Evolutionary conservation across 2,797 vertebrate genomes (phyloP).

Genomic region (Eremophila alpestris): DNA sequence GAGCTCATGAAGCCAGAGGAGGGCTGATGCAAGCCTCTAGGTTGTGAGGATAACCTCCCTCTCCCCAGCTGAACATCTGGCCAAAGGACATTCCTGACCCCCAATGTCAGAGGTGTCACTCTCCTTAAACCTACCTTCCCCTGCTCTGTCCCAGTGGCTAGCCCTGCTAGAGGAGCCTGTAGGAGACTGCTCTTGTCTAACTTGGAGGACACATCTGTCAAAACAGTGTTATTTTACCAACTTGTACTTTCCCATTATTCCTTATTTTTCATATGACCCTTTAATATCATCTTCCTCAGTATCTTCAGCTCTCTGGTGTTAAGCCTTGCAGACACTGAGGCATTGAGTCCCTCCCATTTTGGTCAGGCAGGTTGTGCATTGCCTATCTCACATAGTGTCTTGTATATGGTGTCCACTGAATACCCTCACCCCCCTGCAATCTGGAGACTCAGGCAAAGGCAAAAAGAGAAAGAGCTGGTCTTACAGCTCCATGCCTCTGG

Average conservation of each 20-base stretch:
- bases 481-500: background rate
- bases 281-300: background rate
- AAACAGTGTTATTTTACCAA: background rate
- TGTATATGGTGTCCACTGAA: background rate
- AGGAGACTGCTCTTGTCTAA: background rate
- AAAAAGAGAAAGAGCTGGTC: background rate
- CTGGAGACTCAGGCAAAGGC: background rate
- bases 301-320: background rate
- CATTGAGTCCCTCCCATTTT: background rate
- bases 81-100: background rate
- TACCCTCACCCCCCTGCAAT: background rate
- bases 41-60: background rate
- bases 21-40: background rate
- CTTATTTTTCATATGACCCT: background rate
- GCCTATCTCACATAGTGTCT: background rate
- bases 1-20: background rate
- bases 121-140: background rate
- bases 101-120: background rate
- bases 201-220: accelerated
- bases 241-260: background rate
- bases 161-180: background rate
- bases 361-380: background rate
- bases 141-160: background rate
- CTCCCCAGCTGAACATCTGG: background rate
- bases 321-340: background rate